Conservation (phyloP, 2,888 invertebrate species). For the Campoplex nolae region DNA sequence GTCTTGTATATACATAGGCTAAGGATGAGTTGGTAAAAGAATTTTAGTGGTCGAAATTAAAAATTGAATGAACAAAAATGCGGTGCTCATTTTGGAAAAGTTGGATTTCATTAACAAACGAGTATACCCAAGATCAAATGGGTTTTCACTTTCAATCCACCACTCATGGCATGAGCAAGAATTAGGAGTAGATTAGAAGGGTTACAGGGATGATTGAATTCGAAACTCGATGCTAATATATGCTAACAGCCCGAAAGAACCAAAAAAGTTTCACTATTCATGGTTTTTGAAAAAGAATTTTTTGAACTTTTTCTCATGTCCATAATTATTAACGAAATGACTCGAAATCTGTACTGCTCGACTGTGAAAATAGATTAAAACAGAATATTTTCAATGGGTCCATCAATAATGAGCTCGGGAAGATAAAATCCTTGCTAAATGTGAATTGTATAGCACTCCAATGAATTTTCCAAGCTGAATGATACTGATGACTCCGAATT, state of each 20-base stretch:
- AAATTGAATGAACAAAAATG: slow-evolving; percentile 1
- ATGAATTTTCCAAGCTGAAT: background rate
- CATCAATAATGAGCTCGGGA: too few relatives aligned
- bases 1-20: slow-evolving; percentile 19
- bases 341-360: background rate
- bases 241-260: background rate
- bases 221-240: background rate
- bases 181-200: background rate
- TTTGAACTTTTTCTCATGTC: background rate
- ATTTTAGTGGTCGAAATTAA: slow-evolving; percentile 11
- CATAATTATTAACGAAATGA: background rate
- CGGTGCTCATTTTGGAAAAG: background rate
- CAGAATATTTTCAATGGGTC: background rate
- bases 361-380: background rate
- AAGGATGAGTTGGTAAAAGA: background rate
- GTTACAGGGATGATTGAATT: background rate
- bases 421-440: too few relatives aligned
- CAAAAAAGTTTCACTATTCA: background rate
- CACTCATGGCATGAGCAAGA: background rate
- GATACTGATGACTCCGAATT: background rate
- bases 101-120: background rate
- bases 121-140: background rate
- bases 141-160: background rate
- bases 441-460: background rate
- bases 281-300: background rate